Evolutionary conservation across 2,113 vertebrate species (phyloP), one percentile per base, ranked within the genome.

Genomic region (Rafetus swinhoei): DNA sequence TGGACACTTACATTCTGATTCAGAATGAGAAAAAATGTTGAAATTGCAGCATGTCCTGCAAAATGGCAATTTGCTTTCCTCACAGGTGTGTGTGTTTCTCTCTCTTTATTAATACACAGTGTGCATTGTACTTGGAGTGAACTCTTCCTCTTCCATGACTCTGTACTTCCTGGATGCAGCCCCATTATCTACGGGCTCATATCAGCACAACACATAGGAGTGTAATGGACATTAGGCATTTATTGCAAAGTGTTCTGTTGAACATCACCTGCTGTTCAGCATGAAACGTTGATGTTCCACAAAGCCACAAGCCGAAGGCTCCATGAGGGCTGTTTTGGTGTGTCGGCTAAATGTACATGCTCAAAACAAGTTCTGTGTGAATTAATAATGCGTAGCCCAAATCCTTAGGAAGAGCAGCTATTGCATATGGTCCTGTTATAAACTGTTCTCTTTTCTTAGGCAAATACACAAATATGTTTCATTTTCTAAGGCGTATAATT

Each of bases 231-330:
- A 95, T 92, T 92, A 95, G 93, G 92, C 69, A 25, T 89, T 97
- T 95, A 94, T 88, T 94, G 94, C 83, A 24, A 57, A 60, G 84
- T 76, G 1, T 95, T 95, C 89, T 92, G 94, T 91, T 89, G 95
- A 96, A 94, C 96, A 96, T 96, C 96, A 95, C 97, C 97, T 94
- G 96, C 97, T 97, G 95, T 95, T 89, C 85, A 77, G 93, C 86
- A 93, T 91, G 93, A 96, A 87, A 91, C 89, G 92, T 92, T 93
- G 91, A 95, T 97, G 95, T 95, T 96, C 95, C 95, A 96, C 95
- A 89, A 83, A 57, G 95, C 96, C 96, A 92, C n/a, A 21, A 95
- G 84, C 59, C 27, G 45, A 82, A 93, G 90, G 94, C 87, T 95
- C 92, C 95, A 94, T 93, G 84, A 90, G 93, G 83, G 88, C 81